A percentile compares a stretch with the other conserved stretches of the same genome.
Conservation (phyloP, 2,888 invertebrate species). For the Ligdia adustata region DNA sequence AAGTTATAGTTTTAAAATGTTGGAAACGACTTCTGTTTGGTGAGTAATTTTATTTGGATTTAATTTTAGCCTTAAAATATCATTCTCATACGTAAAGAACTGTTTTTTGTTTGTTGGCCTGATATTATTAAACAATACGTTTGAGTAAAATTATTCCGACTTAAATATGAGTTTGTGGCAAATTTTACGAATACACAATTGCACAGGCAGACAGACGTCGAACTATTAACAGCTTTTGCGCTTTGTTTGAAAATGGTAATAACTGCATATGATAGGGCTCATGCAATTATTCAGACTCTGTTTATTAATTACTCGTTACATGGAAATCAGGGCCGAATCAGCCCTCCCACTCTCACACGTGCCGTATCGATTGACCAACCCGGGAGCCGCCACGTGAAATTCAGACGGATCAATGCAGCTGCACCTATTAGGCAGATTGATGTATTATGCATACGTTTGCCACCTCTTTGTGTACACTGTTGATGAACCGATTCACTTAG, state of each 20-base stretch:
- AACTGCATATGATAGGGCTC: conserved; percentile 14
- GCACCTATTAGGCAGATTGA: conserved; percentile 35
- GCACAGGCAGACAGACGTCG: too few relatives aligned
- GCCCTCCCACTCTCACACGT: conserved; percentile 29
- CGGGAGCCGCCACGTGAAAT: conserved; percentile 22
- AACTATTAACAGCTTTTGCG: too few relatives aligned
- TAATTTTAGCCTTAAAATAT: too few relatives aligned
- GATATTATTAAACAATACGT: too few relatives aligned
- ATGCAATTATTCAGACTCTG: conserved; percentile 16
- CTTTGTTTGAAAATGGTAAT: conserved; percentile 1
- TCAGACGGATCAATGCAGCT: conserved; percentile 40
- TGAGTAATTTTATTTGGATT: too few relatives aligned
- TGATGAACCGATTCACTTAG: conserved; percentile 24
- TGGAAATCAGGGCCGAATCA: conserved; percentile 35
- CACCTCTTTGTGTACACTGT: conserved; percentile 14
- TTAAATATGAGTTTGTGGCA: too few relatives aligned
- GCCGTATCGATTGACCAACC: conserved; percentile 31
- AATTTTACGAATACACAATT: too few relatives aligned
- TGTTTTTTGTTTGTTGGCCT: too few relatives aligned
- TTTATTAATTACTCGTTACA: conserved; percentile 27
- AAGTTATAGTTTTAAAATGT: too few relatives aligned
- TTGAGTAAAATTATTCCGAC: too few relatives aligned
- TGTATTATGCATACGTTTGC: conserved; percentile 31
- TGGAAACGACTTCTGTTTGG: too few relatives aligned
- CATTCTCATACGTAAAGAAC: too few relatives aligned